Conservation (phyloP, 2,888 invertebrate species). For the Chrysodeixis includens region DNA sequence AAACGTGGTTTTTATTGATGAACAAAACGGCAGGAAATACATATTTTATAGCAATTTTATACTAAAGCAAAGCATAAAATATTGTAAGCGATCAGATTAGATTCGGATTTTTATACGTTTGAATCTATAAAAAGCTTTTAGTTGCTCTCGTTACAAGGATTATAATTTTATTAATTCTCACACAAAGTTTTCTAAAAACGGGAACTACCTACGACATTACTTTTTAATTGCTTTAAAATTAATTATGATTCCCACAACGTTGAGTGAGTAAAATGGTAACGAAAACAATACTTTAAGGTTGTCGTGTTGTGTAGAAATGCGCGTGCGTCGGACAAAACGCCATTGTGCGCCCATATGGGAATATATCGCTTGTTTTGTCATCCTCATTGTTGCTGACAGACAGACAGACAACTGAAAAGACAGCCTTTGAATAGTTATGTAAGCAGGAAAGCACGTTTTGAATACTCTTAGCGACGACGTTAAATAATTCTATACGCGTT, state of each 20-base stretch:
- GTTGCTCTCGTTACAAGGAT: slow-evolving; percentile 21
- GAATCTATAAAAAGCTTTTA: slow-evolving; percentile 32
- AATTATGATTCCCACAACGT: slow-evolving; percentile 46
- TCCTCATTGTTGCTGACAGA: slow-evolving; percentile 84
- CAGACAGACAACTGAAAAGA: slow-evolving; percentile 87
- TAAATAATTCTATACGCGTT: slow-evolving; percentile 56
- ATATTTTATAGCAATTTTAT: slow-evolving; percentile 55
- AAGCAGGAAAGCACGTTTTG: slow-evolving; percentile 68
- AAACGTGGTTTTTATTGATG: slow-evolving; percentile 53
- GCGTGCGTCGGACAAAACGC: slow-evolving; percentile 74
- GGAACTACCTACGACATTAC: slow-evolving; percentile 15
- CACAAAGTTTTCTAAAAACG: slow-evolving; percentile 6
- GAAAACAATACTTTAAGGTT: slow-evolving; percentile 75
- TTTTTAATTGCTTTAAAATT: slow-evolving; percentile 35
- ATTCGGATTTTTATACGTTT: slow-evolving; percentile 30
- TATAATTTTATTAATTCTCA: slow-evolving; percentile 12
- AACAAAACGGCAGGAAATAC: slow-evolving; percentile 47
- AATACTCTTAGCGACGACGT: slow-evolving; percentile 63
- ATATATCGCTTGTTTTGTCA: slow-evolving; percentile 87
- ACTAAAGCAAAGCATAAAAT: slow-evolving; percentile 43
- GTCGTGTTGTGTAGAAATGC: slow-evolving; percentile 72
- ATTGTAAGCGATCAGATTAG: slow-evolving; percentile 28
- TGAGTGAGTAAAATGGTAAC: slow-evolving; percentile 57
- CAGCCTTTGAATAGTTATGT: slow-evolving; percentile 84
- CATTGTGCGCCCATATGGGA: slow-evolving; percentile 87